These are phyloP conservation scores for Phaethornis superciliosus DNA, from an alignment of 2,113 vertebrate genomes.

Conservation along the genomic window DNA sequence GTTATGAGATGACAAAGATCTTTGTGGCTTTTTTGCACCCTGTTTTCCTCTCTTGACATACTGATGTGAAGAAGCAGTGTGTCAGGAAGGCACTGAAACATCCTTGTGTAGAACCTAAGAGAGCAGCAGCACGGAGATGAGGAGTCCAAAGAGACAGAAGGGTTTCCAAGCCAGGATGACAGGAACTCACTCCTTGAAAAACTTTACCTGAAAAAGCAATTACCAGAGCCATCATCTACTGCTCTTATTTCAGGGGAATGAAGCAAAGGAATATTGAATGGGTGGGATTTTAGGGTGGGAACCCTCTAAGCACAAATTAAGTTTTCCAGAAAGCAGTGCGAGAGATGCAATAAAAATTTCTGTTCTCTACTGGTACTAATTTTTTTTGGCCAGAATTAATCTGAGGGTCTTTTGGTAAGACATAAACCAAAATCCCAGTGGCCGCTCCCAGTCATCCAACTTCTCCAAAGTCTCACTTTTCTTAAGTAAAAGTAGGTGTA, in stretches of 20 bases:
- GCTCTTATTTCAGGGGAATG: neutral
- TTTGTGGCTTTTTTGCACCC: neutral
- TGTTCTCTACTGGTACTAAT: neutral
- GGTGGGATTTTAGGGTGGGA: slow-evolving; percentile 2
- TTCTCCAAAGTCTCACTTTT: neutral
- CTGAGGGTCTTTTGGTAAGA: neutral
- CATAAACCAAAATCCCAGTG: neutral
- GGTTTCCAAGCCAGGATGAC: neutral
- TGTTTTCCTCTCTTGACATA: neutral
- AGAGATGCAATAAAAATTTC: neutral
- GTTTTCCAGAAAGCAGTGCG: neutral
- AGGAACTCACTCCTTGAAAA: neutral
- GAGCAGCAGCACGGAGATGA: neutral
- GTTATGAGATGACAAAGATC: too few relatives aligned
- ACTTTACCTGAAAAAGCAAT: neutral
- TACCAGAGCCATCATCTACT: neutral
- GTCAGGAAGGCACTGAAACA: neutral
- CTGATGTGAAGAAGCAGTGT: rapidly evolving
- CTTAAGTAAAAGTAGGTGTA: neutral
- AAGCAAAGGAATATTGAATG: neutral
- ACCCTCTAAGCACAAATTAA: neutral
- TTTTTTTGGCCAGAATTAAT: neutral
- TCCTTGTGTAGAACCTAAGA: neutral
- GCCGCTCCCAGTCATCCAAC: neutral
- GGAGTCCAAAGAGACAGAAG: neutral